Conservation (phyloP, 2,113 vertebrate genomes). For the Proterorhinus semilunaris region DNA sequence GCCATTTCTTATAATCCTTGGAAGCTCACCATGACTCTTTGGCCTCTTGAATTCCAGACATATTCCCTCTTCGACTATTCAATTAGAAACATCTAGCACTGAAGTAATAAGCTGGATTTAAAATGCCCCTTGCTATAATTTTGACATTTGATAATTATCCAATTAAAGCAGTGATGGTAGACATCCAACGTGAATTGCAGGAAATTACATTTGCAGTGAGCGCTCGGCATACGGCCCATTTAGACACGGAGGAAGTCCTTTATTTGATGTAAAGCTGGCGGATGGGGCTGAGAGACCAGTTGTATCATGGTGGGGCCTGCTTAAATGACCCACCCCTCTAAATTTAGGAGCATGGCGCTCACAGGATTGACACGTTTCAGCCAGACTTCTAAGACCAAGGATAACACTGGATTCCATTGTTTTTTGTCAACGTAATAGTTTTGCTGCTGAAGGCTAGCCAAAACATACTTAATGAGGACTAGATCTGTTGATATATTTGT, state of each 20-base stretch:
- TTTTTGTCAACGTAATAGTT: constrained; percentile 22
- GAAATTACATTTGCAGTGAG: not conserved
- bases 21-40: not conserved
- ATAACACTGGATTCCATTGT: constrained; percentile 60
- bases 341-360: constrained; percentile 63
- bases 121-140: constrained; percentile 4
- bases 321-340: constrained; percentile 63
- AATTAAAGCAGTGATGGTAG: not conserved
- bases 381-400: constrained; percentile 67
- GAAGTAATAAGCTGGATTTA: not conserved
- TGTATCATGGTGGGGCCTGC: constrained; percentile 47
- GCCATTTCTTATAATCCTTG: not conserved
- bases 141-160: constrained; percentile 12
- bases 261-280: constrained; percentile 30
- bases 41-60: not conserved
- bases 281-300: constrained; percentile 25
- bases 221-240: not conserved
- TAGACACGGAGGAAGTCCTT: constrained; percentile 7
- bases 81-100: not conserved
- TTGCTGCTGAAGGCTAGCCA: too few relatives aligned
- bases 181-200: not conserved
- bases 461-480: too few relatives aligned
- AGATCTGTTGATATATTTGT: too few relatives aligned
- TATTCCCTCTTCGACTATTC: not conserved
- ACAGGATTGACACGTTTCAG: constrained; percentile 60